Base-by-base conservation (phyloP, 1,140 invertebrate genomes). In the Brachionus sp. region DNA sequence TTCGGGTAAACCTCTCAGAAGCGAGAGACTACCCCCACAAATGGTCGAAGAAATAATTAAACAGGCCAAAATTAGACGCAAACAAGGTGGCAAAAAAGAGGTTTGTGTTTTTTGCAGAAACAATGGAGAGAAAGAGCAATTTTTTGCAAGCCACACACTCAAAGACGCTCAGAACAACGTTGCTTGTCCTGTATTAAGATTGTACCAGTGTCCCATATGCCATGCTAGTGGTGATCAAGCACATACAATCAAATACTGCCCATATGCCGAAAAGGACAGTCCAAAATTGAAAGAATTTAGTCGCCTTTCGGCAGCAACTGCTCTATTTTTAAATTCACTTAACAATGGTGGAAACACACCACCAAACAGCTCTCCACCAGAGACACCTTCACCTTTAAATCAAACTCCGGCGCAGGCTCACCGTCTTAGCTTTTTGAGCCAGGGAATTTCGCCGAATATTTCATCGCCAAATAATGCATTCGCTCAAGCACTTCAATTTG, bases 181-280 rank as follows among this genome's bases (percentile, higher is more conserved):
- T 6, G 35, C 83, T 13, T 84, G 83, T 83, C 84, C 84, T 7
- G 33, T 84, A 39, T 16, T 84, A 12, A 75, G 84, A 16, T 23
- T 57, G n/a, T 84, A 77, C 39, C 82, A 83, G n/a, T 84, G 84
- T 42, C 82, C 82, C 23, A 77, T 84, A 7, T 84, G 84, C 23
- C 44, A 70, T 19, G 50, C 82, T 9, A 84, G 53, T 66, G 84
- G 84, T 44, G 84, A 84, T 29, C 37, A 77, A 33, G 84, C 84
- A 39, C 84, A 84, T 50, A 84, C 84, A 53, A 84, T 84, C 25
- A 84, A 83, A 33, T 84, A 84, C 73, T 84, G 84, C 46, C 84
- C 84, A 13, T 80, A 62, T 44, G 77, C 77, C 19, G 77, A 80
- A 66, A 80, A 80, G 13, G 77, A 80, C 29, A 80, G 77, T 66